Percentiles rank a stretch among this genome's conserved stretches.
Evolutionary conservation across 23 tunicate species (phyloP).

Genomic region (Botrylloides violaceus): DNA sequence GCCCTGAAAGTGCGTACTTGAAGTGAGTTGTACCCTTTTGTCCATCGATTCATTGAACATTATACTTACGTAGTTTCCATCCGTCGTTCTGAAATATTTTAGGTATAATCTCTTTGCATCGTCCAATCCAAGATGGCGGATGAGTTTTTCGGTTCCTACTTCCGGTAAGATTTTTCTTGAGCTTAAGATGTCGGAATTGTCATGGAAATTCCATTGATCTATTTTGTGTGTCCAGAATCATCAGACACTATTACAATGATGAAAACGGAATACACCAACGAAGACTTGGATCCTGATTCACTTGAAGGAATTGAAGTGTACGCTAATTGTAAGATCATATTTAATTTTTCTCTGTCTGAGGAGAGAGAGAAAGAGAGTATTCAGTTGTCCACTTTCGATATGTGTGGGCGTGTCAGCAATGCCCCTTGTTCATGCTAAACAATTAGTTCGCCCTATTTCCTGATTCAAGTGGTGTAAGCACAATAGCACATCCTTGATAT

Average conservation of each 20-base stretch:
- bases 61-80: neutral
- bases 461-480: neutral
- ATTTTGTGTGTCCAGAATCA: too few relatives aligned
- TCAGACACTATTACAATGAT: neutral
- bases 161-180: neutral
- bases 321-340: slow-evolving; percentile 6
- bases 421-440: neutral
- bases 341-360: neutral
- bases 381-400: neutral
- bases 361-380: too few relatives aligned
- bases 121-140: slow-evolving; percentile 17
- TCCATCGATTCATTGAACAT: neutral
- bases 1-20: slow-evolving; percentile 4
- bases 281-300: neutral
- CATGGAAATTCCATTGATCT: too few relatives aligned
- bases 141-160: neutral
- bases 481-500: too few relatives aligned
- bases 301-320: slow-evolving; percentile 3
- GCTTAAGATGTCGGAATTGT: too few relatives aligned
- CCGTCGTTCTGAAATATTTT: neutral
- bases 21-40: slow-evolving; percentile 4
- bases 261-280: neutral
- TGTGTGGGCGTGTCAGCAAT: neutral
- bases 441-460: neutral
- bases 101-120: slow-evolving; percentile 11